Evolutionary conservation across 2,797 vertebrate genomes (phyloP), one percentile per base, ranked within the genome.

Genomic region (Podargus strigoides): DNA sequence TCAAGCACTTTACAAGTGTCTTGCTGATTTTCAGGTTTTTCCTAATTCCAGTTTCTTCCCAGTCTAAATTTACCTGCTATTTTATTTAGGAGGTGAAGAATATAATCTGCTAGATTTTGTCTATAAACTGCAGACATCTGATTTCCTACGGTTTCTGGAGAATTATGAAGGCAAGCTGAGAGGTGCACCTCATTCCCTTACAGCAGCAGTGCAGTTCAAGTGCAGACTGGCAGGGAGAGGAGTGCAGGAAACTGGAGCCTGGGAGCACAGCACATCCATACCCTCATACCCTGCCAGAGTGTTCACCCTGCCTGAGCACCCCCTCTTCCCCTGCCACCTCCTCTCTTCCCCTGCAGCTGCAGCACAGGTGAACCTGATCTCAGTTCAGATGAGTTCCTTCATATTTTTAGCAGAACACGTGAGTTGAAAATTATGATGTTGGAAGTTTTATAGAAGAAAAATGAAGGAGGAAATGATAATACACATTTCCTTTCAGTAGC

Each of bases 1-100:
- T 91, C 42, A 78, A 85, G 55, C 37, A 55, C 53, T 85, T 90
- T 3, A 52, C 49, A 85, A 55, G 30, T 8, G 21, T 19, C 85
- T 47, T 73, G 62, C 41, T 59, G 7, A 62, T 93, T 85, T 96
- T 91, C 91, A 94, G 56, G 64, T 89, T 89, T 89, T 93, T 85
- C 56, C 20, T 83, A 83, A 90, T 96, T 95, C 75, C 72, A 72
- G 14, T 6, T 82, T 60, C 60, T 82, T 24, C 53, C 34, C 39
- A 46, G 53, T 63, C 75, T 83, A 87, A 70, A 85, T 72, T 80
- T 83, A 70, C 37, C 58, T 50, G 30, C 10, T 26, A 12, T 82
- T 87, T 85, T 77, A 68, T 70, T 67, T 46, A 50, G 60, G 46
- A 91, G 12, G 10, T 17, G 14, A 79, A 60, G 22, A 68, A 46